These are phyloP conservation scores for Psylliodes chrysocephalus DNA, from an alignment of 2,888 invertebrate species.

Conservation along the genomic window DNA sequence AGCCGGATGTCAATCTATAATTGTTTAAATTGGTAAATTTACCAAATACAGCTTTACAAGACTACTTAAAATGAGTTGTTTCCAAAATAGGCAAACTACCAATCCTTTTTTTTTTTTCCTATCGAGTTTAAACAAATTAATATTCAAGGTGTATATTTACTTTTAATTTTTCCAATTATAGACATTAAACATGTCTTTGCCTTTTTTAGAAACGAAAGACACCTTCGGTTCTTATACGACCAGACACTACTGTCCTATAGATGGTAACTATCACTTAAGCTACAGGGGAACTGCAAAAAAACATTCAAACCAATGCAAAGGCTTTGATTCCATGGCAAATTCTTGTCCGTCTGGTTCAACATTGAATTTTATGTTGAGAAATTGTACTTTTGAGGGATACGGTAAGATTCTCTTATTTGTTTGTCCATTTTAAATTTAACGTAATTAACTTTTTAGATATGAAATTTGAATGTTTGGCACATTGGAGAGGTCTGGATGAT, in stretches of 20 bases:
- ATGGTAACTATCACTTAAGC: constrained; percentile 70
- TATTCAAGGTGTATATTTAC: background rate
- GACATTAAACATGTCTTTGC: background rate
- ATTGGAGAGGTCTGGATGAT: constrained; percentile 69
- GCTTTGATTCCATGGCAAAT: constrained; percentile 68
- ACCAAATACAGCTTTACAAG: no score
- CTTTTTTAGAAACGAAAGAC: constrained; percentile 66
- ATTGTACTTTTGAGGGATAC: constrained; percentile 68
- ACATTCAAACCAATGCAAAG: constrained; percentile 65
- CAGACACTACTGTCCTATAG: constrained; percentile 73
- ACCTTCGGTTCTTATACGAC: constrained; percentile 65
- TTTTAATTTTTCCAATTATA: background rate
- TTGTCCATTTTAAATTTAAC: no score
- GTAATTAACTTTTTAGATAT: constrained; percentile 68
- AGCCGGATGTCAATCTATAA: no score
- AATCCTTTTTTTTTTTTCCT: background rate
- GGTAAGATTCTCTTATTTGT: no score
- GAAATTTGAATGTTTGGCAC: constrained; percentile 72
- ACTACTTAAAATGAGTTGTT: background rate
- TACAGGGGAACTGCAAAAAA: constrained; percentile 65
- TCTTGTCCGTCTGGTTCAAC: constrained; percentile 72
- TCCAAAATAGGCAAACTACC: background rate
- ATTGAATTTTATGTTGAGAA: constrained; percentile 68
- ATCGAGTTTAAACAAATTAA: background rate
- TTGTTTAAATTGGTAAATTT: no score